These are phyloP conservation scores for Lathamus discolor DNA, from an alignment of 2,113 vertebrate species.

Conservation along the genomic window DNA sequence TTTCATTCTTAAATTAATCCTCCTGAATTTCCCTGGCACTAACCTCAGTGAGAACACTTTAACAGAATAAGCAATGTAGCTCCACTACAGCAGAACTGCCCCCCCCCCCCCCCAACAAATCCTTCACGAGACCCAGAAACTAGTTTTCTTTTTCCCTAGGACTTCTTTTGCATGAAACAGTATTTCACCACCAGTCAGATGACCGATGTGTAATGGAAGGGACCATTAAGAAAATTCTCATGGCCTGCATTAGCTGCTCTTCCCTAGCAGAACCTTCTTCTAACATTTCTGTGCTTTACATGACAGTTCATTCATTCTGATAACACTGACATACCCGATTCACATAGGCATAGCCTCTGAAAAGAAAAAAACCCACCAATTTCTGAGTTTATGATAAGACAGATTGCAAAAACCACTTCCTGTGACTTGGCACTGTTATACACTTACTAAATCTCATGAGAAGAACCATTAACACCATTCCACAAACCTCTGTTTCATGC, in stretches of 20 bases:
- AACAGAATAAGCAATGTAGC: background rate
- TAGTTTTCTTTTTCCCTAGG: background rate
- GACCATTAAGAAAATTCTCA: background rate
- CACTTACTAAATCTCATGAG: background rate
- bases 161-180: background rate
- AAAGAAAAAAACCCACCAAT: background rate
- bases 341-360: rapidly evolving
- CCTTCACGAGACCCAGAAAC: rapidly evolving
- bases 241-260: background rate
- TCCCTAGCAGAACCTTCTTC: background rate
- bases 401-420: background rate
- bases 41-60: background rate
- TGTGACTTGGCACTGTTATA: background rate
- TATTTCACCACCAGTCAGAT: background rate
- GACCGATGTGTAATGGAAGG: background rate
- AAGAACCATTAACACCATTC: background rate
- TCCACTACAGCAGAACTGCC: background rate
- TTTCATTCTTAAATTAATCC: background rate
- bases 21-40: background rate
- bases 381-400: background rate
- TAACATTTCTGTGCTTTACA: background rate
- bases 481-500: background rate
- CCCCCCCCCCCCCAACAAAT: background rate
- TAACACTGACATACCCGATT: background rate
- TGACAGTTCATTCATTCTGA: background rate